These are phyloP conservation scores for Rotaria sp. DNA, from an alignment of 2,888 invertebrate species.

Conservation along the genomic window DNA sequence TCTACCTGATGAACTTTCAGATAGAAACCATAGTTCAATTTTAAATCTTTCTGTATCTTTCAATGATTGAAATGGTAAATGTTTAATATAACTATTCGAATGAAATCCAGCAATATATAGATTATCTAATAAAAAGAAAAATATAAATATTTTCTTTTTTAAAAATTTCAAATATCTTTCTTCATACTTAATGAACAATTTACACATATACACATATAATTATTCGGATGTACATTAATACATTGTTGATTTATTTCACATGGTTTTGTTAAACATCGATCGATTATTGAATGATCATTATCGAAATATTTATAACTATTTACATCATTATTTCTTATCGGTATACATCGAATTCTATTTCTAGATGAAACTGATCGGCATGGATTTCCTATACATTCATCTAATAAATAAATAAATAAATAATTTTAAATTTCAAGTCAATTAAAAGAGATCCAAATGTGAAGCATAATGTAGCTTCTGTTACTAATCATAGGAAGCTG, in stretches of 20 bases:
- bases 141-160: neutral
- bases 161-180: neutral
- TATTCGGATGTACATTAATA: neutral
- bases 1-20: neutral
- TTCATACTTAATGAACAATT: neutral
- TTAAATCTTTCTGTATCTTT: neutral
- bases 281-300: neutral
- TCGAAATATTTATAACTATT: neutral
- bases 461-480: no score
- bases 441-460: no score
- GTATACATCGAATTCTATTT: neutral
- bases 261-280: slow-evolving; percentile 26
- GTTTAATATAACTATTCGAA: neutral
- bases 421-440: no score
- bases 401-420: neutral
- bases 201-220: slow-evolving; percentile 3
- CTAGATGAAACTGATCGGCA: neutral
- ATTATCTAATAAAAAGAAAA: neutral
- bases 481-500: no score
- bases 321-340: neutral
- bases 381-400: slow-evolving; percentile 26
- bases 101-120: neutral
- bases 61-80: neutral
- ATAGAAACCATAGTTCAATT: slow-evolving; percentile 10
- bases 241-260: slow-evolving; percentile 15